Base-by-base conservation (phyloP, 2,797 vertebrate species). In the Orientallactaga sibirica region DNA sequence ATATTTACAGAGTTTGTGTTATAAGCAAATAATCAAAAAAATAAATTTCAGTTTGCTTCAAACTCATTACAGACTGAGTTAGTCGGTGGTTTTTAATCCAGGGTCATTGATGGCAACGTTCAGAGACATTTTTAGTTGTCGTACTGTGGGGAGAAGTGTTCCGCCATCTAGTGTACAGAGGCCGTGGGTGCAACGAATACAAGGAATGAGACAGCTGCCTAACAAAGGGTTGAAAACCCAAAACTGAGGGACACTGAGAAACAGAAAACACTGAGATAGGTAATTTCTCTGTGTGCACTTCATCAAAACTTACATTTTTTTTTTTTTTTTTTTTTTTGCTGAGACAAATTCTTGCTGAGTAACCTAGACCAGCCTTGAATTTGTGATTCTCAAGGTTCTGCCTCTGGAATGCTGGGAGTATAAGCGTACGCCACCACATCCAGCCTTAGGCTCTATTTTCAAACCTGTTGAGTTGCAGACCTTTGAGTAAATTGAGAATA, bases 31-130 rank as follows among this genome's bases (percentile, higher is more conserved):
- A 88, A 73, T 80, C 14, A 20, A 15, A 8, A 83, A 71, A 86
- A 90, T 66, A 90, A 85, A 78, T 81, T 68, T 81, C 92, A 77
- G 84, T 55, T 18, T 93, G 29, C 55, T 43, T 74, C 37, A 24
- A 84, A 64, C 1, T 5, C 25, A 18, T 25, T 75, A 41, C 55
- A 62, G 61, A 88, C 61, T 88, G 19, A 82, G 5, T 64, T 79
- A 43, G 25, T 86, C 37, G 55, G 68, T 87, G 25, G 22, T 86
- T 77, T 20, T 81, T 24, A 78, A 9, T 58, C 41, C 22, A n/a
- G 78, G 18, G 18, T 3, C 71, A n/a, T 62, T 71, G 73, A 71
- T 82, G 71, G 64, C 25, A 61, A 58, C 37, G 22, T 19, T 29
- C 79, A 20, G 58, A 79, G 71, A 27, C 8, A 20, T 41, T 43